A percentile compares a stretch with the other conserved stretches of the same genome.
Evolutionary conservation across 64 coral and sea anemone genomes (phyloP).

Genomic region (Porites lutea): DNA sequence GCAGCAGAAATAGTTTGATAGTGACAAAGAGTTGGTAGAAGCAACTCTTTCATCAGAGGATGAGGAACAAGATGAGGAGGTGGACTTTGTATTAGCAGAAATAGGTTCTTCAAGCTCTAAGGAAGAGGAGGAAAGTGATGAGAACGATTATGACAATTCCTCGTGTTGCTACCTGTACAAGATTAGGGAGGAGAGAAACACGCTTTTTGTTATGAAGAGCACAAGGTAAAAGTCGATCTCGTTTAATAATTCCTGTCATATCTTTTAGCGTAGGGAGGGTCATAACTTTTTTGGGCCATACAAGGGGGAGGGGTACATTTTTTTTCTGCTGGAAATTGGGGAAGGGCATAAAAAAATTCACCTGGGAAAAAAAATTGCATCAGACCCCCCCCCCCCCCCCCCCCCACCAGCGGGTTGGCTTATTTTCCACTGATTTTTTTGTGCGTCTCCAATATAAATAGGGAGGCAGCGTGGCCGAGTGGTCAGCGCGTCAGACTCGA

Average conservation of each 20-base stretch:
- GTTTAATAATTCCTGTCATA: background rate
- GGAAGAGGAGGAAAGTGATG: constrained; percentile 10
- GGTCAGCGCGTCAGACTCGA: too few relatives aligned
- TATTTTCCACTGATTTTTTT: too few relatives aligned
- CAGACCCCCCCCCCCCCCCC: background rate
- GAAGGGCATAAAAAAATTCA: constrained; percentile 17
- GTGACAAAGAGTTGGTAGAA: constrained; percentile 27
- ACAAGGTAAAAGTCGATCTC: background rate
- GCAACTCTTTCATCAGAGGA: constrained; percentile 58
- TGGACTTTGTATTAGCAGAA: constrained; percentile 15
- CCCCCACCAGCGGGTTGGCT: background rate
- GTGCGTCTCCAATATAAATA: too few relatives aligned
- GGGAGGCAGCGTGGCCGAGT: too few relatives aligned
- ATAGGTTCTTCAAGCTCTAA: too few relatives aligned
- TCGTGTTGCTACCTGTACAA: constrained; percentile 32
- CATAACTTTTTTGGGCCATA: background rate
- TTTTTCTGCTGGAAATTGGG: constrained; percentile 3
- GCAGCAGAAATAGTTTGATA: background rate
- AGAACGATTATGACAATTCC: constrained; percentile 54
- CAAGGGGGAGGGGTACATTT: background rate
- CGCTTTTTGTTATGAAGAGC: background rate
- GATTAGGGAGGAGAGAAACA: constrained; percentile 29
- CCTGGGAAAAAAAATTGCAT: background rate
- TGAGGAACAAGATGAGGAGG: constrained; percentile 49
- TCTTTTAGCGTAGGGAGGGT: background rate